Evolutionary conservation across 2,888 invertebrate species (phyloP), one percentile per base, ranked within the genome.

Genomic region (Lasius fuliginosus): DNA sequence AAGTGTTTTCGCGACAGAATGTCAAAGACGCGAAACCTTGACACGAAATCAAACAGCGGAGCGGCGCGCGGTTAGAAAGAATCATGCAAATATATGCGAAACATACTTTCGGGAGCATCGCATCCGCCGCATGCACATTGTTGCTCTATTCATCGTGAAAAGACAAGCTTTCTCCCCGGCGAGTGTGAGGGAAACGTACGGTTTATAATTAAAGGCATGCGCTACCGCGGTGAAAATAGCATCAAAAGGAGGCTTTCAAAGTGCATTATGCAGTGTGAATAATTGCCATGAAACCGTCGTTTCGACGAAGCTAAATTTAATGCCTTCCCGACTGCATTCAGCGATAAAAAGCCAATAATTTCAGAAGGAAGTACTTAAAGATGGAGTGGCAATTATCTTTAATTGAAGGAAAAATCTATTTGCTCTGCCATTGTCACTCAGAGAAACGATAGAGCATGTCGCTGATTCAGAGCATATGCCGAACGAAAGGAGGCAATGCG

Each of bases 1-100:
- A 42, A 69, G 40, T 69, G 71, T 53, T 76, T 53, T 67, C 33
- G 67, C 67, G 53, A 77, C n/a, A 40, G 60, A 60, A 60, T 60
- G 79, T 60, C 71, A 60, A 60, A 79, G 79, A 27, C 60, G 71
- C 71, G 71, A 71, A 71, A 79, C 58, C 79, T 79, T 60, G 58
- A 79, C 42, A 42, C 68, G 46, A 60, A 79, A 46, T 23, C 30
- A 67, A 67, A 69, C 69, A 36, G 69, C 36, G 40, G 40, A 42
- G 30, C 36, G 36, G 5, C 71, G 15, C n/a, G 69, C 42, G 53
- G 56, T 56, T 40, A 42, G 23, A 71, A 60, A 60, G 36, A 33
- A 46, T 33, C 46, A 60, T 60, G 79, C 71, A 71, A 71, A 60
- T 71, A 23, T 71, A 79, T 79, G 71, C 71, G 69, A 56, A 58